A percentile compares a stretch with the other conserved stretches of the same genome.
Evolutionary conservation across 2,113 vertebrate genomes (phyloP).

Genomic region (Elgaria multicarinata): DNA sequence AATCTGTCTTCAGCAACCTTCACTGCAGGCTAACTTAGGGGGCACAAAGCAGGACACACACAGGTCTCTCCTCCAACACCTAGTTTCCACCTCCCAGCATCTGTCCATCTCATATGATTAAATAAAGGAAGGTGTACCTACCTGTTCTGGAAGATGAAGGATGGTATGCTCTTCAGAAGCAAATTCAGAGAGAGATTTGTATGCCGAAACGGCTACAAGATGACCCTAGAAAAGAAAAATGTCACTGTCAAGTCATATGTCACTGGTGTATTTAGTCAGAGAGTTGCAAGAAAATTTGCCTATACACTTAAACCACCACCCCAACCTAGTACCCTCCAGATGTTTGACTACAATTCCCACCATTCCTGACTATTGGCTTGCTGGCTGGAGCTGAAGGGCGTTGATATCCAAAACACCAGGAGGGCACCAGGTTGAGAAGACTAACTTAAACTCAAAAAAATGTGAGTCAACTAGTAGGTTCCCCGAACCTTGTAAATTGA

Average conservation of each 20-base stretch:
- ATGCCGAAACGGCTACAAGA: conserved; percentile 85
- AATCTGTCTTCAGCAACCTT: too few relatives aligned
- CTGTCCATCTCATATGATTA: neutral
- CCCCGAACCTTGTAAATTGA: neutral
- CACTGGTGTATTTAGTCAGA: neutral
- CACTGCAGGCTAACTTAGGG: too few relatives aligned
- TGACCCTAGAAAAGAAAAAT: conserved; percentile 78
- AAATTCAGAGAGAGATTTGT: conserved; percentile 89
- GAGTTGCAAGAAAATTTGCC: neutral
- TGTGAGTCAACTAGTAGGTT: neutral
- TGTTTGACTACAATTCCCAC: too few relatives aligned
- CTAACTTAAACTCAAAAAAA: neutral
- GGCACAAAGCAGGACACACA: too few relatives aligned
- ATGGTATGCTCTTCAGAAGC: conserved; percentile 81
- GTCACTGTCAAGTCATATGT: neutral
- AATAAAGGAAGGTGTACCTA: conserved; percentile 59
- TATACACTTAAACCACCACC: neutral
- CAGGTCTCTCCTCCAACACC: too few relatives aligned
- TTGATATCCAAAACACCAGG: too few relatives aligned
- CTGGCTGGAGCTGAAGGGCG: too few relatives aligned
- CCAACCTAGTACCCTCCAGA: too few relatives aligned
- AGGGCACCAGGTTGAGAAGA: too few relatives aligned
- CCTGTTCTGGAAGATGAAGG: conserved; percentile 88
- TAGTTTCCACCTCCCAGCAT: too few relatives aligned
- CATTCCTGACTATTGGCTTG: too few relatives aligned